Percentiles rank a stretch among this genome's conserved stretches.
Evolutionary conservation across 2,888 invertebrate species (phyloP).

Genomic region (Andrena chrysosceles): DNA sequence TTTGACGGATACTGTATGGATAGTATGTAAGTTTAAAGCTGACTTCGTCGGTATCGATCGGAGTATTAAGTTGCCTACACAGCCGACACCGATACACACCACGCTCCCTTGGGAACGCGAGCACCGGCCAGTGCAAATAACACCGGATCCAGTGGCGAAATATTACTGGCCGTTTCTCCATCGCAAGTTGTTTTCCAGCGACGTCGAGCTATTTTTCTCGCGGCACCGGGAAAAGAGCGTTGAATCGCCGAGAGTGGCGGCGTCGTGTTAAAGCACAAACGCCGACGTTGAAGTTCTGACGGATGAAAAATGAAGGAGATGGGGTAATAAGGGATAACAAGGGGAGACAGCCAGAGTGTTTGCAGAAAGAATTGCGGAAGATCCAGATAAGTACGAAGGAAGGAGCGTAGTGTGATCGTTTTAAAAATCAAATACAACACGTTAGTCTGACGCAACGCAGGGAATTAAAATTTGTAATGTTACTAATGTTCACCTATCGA

Average conservation of each 20-base stretch:
- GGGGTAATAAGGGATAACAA: conserved; percentile 26
- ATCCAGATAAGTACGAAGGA: conserved; percentile 11
- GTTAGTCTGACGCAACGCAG: too few species aligned
- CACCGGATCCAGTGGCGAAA: not conserved
- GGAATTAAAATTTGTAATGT: not conserved
- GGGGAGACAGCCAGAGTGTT: conserved; percentile 17
- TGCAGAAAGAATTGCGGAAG: conserved; percentile 8
- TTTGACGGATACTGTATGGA: conserved; percentile 18
- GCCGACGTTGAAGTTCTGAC: conserved; percentile 4
- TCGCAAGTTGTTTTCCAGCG: conserved; percentile 6
- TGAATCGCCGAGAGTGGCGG: not conserved
- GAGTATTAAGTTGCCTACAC: conserved; percentile 19
- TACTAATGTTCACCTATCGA: too few species aligned
- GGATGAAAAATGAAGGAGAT: conserved; percentile 10
- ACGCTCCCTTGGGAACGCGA: conserved; percentile 4
- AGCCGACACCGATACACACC: conserved; percentile 12
- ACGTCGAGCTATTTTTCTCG: conserved; percentile 2
- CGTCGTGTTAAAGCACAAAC: not conserved
- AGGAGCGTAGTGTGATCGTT: not conserved
- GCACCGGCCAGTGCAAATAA: conserved; percentile 11
- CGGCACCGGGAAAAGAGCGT: not conserved
- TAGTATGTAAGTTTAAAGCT: conserved; percentile 23
- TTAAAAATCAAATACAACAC: conserved; percentile 3
- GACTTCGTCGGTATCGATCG: conserved; percentile 26
- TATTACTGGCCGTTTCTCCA: conserved; percentile 5